These are phyloP conservation scores for Leptopilina boulardi DNA, from an alignment of 1,140 invertebrate genomes.

Conservation along the genomic window DNA sequence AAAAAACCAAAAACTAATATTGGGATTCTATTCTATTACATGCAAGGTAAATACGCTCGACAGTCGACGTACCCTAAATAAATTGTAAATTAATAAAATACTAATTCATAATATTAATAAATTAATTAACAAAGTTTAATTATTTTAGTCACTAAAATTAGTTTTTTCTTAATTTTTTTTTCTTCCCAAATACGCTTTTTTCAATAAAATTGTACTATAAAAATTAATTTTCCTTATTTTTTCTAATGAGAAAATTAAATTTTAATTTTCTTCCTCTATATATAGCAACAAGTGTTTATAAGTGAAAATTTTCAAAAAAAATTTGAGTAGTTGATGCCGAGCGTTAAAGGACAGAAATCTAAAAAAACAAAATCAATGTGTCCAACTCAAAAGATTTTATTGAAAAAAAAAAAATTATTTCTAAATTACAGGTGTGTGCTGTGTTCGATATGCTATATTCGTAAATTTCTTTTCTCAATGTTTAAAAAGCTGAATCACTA, in stretches of 20 bases:
- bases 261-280: background rate
- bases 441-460: conserved; percentile 4
- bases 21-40: conserved; percentile 68
- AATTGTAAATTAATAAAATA: background rate
- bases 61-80: background rate
- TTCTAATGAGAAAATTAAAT: background rate
- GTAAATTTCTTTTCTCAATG: background rate
- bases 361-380: conserved; percentile 74
- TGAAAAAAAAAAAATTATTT: conserved; percentile 73
- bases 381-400: conserved; percentile 75
- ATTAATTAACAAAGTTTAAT: background rate
- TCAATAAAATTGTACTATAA: no score
- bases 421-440: conserved; percentile 74
- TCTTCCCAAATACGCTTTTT: no score
- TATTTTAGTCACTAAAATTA: background rate
- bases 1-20: conserved; percentile 61
- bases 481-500: background rate
- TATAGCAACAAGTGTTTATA: background rate
- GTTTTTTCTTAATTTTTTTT: no score
- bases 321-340: conserved; percentile 52
- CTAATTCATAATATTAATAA: no score
- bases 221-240: background rate
- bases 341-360: conserved; percentile 69
- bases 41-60: conserved; percentile 73
- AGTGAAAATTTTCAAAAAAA: background rate